Evolutionary conservation across 2,113 vertebrate species (phyloP).

Genomic region (Uria lomvia): DNA sequence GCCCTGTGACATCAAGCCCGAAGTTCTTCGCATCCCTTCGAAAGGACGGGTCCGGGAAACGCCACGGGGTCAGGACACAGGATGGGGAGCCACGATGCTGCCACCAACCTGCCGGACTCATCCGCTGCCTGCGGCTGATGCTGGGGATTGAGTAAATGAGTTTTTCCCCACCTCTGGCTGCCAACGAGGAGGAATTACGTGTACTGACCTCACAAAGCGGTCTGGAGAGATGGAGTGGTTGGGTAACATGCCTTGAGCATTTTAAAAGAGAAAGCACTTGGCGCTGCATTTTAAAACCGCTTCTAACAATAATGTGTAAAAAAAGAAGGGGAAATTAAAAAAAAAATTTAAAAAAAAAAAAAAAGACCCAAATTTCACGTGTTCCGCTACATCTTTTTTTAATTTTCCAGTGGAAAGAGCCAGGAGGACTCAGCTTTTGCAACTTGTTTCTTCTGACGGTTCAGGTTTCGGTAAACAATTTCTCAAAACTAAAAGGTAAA

Average conservation of each 20-base stretch:
- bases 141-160: background rate
- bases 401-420: constrained; percentile 59
- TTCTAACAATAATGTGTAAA: constrained; percentile 17
- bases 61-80: fast-evolving
- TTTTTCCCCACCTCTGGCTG: background rate
- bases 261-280: constrained; percentile 57
- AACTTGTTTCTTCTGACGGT: background rate
- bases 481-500: constrained; percentile 32
- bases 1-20: background rate
- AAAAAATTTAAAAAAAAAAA: background rate
- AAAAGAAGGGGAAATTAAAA: background rate
- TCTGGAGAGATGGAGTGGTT: background rate
- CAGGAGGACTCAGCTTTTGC: constrained; percentile 24
- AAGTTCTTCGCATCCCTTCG: background rate
- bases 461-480: constrained; percentile 17
- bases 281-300: background rate
- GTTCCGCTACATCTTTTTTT: constrained; percentile 9
- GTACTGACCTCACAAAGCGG: background rate
- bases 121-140: background rate
- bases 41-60: fast-evolving
- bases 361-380: constrained; percentile 23
- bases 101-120: background rate
- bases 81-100: background rate
- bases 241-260: background rate
- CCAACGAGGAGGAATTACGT: background rate